Evolutionary conservation across 2,113 vertebrate species (phyloP).

Genomic region (Coturnix japonica): DNA sequence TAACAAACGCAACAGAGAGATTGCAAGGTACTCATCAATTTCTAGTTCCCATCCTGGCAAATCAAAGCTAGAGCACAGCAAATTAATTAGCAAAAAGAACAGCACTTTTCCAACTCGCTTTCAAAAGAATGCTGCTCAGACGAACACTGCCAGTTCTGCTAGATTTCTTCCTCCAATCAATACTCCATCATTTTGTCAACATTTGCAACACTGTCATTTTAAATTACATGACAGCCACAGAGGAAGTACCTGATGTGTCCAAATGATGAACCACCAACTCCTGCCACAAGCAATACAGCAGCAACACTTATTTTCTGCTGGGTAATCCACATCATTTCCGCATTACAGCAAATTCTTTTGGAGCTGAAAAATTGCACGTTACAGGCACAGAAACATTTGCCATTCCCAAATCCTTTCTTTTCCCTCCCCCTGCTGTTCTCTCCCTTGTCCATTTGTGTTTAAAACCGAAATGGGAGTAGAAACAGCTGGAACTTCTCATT

Average conservation of each 20-base stretch:
- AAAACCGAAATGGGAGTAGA: background rate
- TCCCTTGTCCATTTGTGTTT: background rate
- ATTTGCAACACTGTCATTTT: constrained; percentile 22
- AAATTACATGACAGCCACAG: background rate
- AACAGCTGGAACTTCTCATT: background rate
- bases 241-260: constrained; percentile 34
- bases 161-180: background rate
- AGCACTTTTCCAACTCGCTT: background rate
- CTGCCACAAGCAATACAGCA: constrained; percentile 33
- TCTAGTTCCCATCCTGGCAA: background rate
- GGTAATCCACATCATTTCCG: background rate
- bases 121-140: background rate
- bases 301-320: background rate
- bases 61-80: background rate
- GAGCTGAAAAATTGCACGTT: background rate
- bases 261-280: constrained; percentile 41
- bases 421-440: background rate
- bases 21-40: background rate
- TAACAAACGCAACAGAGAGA: background rate
- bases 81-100: background rate
- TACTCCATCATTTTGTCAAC: constrained; percentile 33
- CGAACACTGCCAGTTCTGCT: background rate
- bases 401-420: background rate
- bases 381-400: background rate
- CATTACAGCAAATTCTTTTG: background rate